Conservation (phyloP, 2,888 invertebrate genomes). For the Andrena marginata region DNA sequence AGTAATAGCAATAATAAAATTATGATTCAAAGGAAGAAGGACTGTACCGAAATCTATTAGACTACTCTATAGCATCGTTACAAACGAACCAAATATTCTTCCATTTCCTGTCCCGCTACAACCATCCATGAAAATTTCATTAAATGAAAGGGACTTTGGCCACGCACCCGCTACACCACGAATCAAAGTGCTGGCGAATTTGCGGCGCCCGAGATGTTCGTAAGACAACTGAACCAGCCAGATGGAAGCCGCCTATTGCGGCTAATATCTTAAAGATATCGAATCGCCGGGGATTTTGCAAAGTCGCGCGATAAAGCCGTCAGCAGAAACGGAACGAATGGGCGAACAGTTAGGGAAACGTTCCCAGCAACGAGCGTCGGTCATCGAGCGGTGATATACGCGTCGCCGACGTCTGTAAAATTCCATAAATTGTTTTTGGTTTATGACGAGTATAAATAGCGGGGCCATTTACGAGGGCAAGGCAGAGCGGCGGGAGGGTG, state of each 20-base stretch:
- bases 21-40: no score
- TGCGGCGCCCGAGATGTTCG: background rate
- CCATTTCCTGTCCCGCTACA: background rate
- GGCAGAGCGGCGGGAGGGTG: slow-evolving; percentile 10
- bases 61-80: background rate
- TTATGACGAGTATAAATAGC: slow-evolving; percentile 70
- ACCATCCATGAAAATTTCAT: background rate
- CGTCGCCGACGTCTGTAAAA: slow-evolving; percentile 66
- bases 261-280: slow-evolving; percentile 26
- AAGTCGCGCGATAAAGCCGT: slow-evolving; percentile 45
- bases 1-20: no score
- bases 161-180: background rate
- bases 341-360: slow-evolving; percentile 60
- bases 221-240: background rate
- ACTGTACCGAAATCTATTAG: background rate
- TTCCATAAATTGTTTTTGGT: slow-evolving; percentile 72
- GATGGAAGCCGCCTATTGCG: background rate
- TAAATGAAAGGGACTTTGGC: background rate
- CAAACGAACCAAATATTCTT: background rate
- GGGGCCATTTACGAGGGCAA: slow-evolving; percentile 42
- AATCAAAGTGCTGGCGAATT: background rate
- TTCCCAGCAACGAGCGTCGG: slow-evolving; percentile 36
- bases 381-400: slow-evolving; percentile 52
- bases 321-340: slow-evolving; percentile 47
- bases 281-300: slow-evolving; percentile 23